A percentile compares a stretch with the other conserved stretches of the same genome.
Evolutionary conservation across 2,888 invertebrate genomes (phyloP).

Genomic region (Augiades crinisus): DNA sequence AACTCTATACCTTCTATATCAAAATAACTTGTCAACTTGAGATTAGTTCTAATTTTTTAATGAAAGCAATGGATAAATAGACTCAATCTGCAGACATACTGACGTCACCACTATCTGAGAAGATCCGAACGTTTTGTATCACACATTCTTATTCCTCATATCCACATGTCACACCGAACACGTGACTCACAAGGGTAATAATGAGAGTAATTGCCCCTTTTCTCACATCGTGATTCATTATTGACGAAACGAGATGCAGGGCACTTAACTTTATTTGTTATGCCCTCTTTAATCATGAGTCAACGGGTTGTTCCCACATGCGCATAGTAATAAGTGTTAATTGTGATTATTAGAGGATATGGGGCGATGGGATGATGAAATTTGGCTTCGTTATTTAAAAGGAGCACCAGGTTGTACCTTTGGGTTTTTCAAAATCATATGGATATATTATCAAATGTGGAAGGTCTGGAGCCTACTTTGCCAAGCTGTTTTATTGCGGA

Average conservation of each 20-base stretch:
- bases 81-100: neutral
- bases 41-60: no score
- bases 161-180: conserved; percentile 41
- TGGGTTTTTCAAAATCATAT: no score
- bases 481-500: no score
- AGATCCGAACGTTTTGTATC: conserved; percentile 39
- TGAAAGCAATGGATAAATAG: no score
- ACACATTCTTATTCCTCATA: conserved; percentile 33
- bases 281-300: conserved; percentile 64
- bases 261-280: conserved; percentile 62
- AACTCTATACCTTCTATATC: no score
- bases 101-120: conserved; percentile 41
- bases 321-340: conserved; percentile 7
- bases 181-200: conserved; percentile 65
- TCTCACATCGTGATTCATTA: conserved; percentile 78
- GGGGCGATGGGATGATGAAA: no score
- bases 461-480: no score
- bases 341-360: no score
- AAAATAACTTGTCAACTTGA: no score
- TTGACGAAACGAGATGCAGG: conserved; percentile 52
- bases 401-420: no score
- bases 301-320: conserved; percentile 41
- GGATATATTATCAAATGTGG: no score
- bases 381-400: no score
- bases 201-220: conserved; percentile 74